Evolutionary conservation across 2,888 invertebrate genomes (phyloP).

Genomic region (Catocala sponsa): DNA sequence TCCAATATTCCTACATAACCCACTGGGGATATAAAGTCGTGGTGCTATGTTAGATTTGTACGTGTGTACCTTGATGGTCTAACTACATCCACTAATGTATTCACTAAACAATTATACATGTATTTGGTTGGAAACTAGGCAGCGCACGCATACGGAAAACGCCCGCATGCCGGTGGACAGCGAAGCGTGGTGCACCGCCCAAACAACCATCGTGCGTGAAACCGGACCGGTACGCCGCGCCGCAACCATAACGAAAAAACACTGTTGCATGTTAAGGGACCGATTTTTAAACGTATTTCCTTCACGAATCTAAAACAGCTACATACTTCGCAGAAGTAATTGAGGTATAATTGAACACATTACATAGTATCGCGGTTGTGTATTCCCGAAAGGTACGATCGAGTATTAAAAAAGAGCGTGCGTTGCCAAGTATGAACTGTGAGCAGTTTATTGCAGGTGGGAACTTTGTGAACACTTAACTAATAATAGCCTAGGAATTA

Average conservation of each 20-base stretch:
- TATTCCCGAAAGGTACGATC: no score
- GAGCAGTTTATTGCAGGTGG: no score
- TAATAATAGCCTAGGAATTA: no score
- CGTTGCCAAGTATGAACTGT: no score
- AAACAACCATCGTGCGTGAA: constrained; percentile 58
- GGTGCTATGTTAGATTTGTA: no score
- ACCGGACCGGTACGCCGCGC: constrained; percentile 56
- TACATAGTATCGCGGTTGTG: no score
- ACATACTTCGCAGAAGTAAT: constrained; percentile 3
- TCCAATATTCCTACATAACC: no score
- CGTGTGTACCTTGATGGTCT: no score
- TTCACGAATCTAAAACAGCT: constrained; percentile 44
- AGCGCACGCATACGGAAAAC: constrained; percentile 71
- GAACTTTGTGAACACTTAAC: no score
- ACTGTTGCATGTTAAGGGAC: constrained; percentile 57
- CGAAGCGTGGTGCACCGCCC: constrained; percentile 64
- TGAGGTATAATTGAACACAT: constrained; percentile 3
- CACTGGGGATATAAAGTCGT: no score
- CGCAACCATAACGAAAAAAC: constrained; percentile 46
- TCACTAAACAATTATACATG: constrained; percentile 52
- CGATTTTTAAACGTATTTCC: constrained; percentile 57
- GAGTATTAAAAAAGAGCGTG: no score
- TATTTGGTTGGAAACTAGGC: constrained; percentile 59
- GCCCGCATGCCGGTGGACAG: constrained; percentile 62
- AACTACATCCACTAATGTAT: constrained; percentile 10